Percentiles rank a stretch among this genome's conserved stretches.
Evolutionary conservation across 2,113 vertebrate species (phyloP).

Genomic region (Hemiprocne comata): DNA sequence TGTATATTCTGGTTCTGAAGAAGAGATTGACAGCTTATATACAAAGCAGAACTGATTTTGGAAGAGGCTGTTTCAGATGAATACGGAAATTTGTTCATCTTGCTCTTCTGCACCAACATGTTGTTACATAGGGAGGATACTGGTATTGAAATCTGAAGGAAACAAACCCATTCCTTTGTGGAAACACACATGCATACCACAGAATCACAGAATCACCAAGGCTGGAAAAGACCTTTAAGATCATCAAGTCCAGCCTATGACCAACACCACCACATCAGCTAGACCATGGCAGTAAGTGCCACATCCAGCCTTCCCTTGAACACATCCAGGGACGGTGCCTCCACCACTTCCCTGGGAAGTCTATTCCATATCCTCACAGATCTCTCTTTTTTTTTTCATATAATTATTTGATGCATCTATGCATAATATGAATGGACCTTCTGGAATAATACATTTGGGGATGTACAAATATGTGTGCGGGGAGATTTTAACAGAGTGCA

Average conservation of each 20-base stretch:
- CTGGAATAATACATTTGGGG: neutral
- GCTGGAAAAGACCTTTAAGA: no score
- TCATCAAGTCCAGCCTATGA: no score
- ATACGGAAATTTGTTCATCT: neutral
- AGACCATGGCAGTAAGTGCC: no score
- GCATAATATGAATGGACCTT: neutral
- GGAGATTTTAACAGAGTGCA: neutral
- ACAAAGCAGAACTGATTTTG: neutral
- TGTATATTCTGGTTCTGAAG: neutral
- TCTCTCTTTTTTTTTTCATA: neutral
- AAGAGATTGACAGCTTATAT: neutral
- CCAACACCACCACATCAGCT: no score
- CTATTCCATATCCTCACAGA: neutral
- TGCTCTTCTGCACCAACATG: neutral
- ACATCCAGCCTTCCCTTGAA: no score
- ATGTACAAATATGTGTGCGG: neutral
- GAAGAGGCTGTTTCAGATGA: neutral
- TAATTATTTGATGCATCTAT: neutral
- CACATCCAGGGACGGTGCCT: no score
- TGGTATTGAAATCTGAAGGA: neutral
- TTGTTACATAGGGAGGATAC: rapidly evolving
- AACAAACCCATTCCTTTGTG: neutral
- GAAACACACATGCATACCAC: neutral
- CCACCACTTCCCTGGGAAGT: no score
- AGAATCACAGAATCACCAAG: no score